Evolutionary conservation across 2,113 vertebrate genomes (phyloP).

Genomic region (Oostethus manadensis): DNA sequence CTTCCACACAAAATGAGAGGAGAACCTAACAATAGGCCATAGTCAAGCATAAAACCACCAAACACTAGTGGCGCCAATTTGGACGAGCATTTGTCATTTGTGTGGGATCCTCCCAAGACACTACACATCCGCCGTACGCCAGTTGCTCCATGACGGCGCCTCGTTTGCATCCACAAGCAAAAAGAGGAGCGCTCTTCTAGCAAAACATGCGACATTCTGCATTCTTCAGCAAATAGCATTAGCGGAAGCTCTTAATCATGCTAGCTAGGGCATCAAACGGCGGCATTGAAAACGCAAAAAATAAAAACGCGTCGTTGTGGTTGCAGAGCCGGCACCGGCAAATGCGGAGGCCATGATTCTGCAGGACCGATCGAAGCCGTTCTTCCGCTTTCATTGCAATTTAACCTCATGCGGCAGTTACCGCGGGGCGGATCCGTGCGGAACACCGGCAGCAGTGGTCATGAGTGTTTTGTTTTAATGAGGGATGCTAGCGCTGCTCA

Average conservation of each 20-base stretch:
- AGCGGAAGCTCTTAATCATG: not conserved
- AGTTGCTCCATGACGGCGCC: not conserved
- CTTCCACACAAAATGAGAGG: too few relatives aligned
- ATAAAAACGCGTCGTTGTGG: too few relatives aligned
- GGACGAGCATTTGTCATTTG: too few relatives aligned
- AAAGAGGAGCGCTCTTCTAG: not conserved
- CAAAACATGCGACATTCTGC: too few relatives aligned
- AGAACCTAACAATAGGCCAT: too few relatives aligned
- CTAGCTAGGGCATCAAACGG: not conserved
- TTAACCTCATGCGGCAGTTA: not conserved
- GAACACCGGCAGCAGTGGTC: not conserved
- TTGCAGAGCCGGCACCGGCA: too few relatives aligned
- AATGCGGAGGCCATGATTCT: not conserved
- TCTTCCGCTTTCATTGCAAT: not conserved
- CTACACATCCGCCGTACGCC: too few relatives aligned
- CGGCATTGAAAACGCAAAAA: too few relatives aligned
- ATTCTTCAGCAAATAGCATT: conserved; percentile 2
- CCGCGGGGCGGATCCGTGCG: not conserved
- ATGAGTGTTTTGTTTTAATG: conserved; percentile 53
- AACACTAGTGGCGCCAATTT: too few relatives aligned
- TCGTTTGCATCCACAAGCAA: not conserved
- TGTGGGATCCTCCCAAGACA: too few relatives aligned
- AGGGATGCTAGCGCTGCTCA: conserved; percentile 55
- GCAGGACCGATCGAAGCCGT: not conserved
- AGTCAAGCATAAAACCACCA: too few relatives aligned